Evolutionary conservation across 2,113 vertebrate genomes (phyloP), one percentile per base, ranked within the genome.

Genomic region (Sialia sialis): DNA sequence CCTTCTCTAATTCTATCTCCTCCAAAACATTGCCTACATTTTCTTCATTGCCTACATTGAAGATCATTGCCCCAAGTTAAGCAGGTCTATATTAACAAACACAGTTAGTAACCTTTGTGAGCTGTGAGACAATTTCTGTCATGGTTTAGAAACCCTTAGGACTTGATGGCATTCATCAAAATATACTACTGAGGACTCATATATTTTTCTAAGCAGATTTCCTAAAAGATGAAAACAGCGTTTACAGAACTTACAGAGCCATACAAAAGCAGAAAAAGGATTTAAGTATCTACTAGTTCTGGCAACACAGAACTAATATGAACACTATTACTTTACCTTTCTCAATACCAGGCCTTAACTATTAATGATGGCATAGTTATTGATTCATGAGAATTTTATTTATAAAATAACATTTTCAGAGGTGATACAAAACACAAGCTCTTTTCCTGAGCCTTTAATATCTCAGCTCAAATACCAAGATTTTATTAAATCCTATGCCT

Each of bases 231-330:
- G 60, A 56, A 96, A 93, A 13, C 9, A 85, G 18, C 7, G 36
- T 73, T 92, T 93, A 56, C 69, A 36, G 16, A 95, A 68, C 27
- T 91, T 75, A 88, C 10, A 84, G 69, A 88, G 26, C 75, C 39
- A 92, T 76, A 76, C 75, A 89, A 92, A 95, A 85, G 43, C 48
- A 95, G 22, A 16, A 79, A 77, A 92, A 89, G 20, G 19, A 75
- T 76, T 96, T 95, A 67, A 84, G 63, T 75, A 73, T 74, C 73
- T 66, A 93, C 73, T n/a, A 89, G 86, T 82, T 90, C 19, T n/a
- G 11, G 41, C 27, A 92, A 76, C 49, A 56, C 2, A 73, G 58
- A 93, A 69, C 36, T 86, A 90, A 86, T 12, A 83, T 6, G 19
- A 94, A 60, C 34, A 67, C 69, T 41, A 70, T 64, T 7, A 46